Base-by-base conservation (phyloP, 2,888 invertebrate species). In the Pterostichus madidus region DNA sequence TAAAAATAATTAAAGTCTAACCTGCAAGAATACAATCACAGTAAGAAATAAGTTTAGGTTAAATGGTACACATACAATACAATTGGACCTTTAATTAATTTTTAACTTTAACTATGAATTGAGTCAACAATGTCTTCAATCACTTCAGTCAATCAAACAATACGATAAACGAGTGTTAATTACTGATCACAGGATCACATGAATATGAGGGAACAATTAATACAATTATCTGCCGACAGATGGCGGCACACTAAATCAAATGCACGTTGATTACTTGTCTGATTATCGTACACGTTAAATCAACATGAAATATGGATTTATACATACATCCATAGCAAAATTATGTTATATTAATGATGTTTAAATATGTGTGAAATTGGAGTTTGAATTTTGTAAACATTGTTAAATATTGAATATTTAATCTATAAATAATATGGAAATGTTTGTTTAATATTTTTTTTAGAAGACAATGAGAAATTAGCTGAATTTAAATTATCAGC, bases 221-320 rank as follows among this genome's bases (percentile, higher is more conserved):
- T 78, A 78, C 78, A 78, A 59, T 78, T 78, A 78, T 44, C 56
- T 59, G 44, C 7, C 78, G 78, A 78, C 78, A 78, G 59, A 78
- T 44, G 39, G 59, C 17, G 7, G 53, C 49, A 17, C 56, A 53
- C 53, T 76, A 76, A 76, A 76, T 76, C 76, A 76, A 76, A 52
- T 76, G 39, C 49, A 76, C 32, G 76, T 53, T 76, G 49, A 76
- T 76, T 76, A 76, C 76, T 49, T 53, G 52, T 49, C 24, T 15
- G 49, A 53, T 76, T 76, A 76, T 52, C 0, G 53, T n/a, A 46
- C 8, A 49, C 24, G 52, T 52, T 76, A 76, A 76, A 53, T 76
- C 76, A 76, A 76, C 49, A 35, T 68, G 49, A 49, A 49, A 49
- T n/a, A 49, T 13, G 6, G 64, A 64, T 64, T 64, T 64, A 32